Evolutionary conservation across 2,888 invertebrate genomes (phyloP).

Genomic region (Malthinus flaveolus): DNA sequence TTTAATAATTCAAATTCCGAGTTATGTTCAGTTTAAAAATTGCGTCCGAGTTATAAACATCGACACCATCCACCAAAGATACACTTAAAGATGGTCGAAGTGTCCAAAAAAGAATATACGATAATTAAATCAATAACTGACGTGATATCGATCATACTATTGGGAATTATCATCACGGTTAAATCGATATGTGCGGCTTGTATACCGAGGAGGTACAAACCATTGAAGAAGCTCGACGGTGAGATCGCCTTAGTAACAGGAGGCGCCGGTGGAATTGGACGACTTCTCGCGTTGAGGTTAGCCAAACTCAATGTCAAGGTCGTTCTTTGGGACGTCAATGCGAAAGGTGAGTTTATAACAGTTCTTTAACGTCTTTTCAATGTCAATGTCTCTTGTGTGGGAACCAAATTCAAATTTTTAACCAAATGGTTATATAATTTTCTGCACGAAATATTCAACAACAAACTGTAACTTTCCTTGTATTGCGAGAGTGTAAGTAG

Average conservation of each 20-base stretch:
- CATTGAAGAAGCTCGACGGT: slow-evolving; percentile 71
- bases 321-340: slow-evolving; percentile 89
- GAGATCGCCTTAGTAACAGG: slow-evolving; percentile 87
- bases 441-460: not conserved
- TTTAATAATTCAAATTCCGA: not conserved
- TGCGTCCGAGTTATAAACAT: not conserved
- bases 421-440: not conserved
- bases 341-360: slow-evolving; percentile 63
- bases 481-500: no score
- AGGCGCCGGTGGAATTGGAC: slow-evolving; percentile 84
- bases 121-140: slow-evolving; percentile 62
- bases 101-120: slow-evolving; percentile 50
- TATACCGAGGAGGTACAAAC: slow-evolving; percentile 64
- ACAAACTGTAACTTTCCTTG: not conserved
- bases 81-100: slow-evolving; percentile 23
- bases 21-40: not conserved
- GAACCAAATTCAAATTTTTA: not conserved
- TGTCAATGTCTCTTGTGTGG: not conserved
- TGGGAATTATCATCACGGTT: slow-evolving; percentile 58
- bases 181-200: slow-evolving; percentile 50
- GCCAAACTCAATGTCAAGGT: slow-evolving; percentile 78
- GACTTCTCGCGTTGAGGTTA: slow-evolving; percentile 73
- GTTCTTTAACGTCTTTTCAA: not conserved
- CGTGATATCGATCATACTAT: slow-evolving; percentile 50
- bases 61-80: not conserved